These are phyloP conservation scores for Beroe forskalii DNA, from an alignment of 37 sponge, comb jelly and placozoan genomes.

Conservation along the genomic window DNA sequence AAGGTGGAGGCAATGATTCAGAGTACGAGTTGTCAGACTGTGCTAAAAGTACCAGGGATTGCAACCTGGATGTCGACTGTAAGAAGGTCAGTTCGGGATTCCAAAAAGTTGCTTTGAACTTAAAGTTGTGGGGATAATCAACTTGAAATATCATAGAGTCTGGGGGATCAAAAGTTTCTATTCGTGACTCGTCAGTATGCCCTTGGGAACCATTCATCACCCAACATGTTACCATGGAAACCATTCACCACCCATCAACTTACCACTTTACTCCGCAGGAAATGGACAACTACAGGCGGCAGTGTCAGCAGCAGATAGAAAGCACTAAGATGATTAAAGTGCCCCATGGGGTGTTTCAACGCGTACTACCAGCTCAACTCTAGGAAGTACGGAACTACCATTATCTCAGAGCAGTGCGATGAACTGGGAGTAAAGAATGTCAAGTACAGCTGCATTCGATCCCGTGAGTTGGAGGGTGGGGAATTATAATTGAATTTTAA, in stretches of 20 bases:
- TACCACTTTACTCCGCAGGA: too few relatives aligned
- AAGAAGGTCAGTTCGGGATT: conserved; percentile 14
- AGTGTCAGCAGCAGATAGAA: conserved; percentile 16
- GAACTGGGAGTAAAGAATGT: conserved; percentile 43
- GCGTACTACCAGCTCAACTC: conserved; percentile 37
- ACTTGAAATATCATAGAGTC: too few relatives aligned
- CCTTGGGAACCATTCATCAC: too few relatives aligned
- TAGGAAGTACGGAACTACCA: neutral
- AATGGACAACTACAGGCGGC: conserved; percentile 30
- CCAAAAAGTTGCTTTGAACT: neutral
- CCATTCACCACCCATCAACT: too few relatives aligned
- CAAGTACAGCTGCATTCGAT: conserved; percentile 42
- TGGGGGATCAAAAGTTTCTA: too few relatives aligned
- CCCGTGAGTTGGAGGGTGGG: conserved; percentile 1
- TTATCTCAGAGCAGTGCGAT: neutral
- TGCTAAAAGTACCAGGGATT: neutral
- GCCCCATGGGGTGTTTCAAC: neutral
- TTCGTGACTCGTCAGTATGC: too few relatives aligned
- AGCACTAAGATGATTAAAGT: neutral
- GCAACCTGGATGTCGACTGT: conserved; percentile 21
- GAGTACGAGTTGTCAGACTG: conserved; percentile 16
- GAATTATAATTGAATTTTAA: too few relatives aligned
- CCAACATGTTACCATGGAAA: too few relatives aligned
- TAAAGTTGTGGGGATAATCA: neutral
- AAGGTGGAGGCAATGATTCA: neutral